A percentile compares a stretch with the other conserved stretches of the same genome.
These are phyloP conservation scores for Oscheius sp. DNA, from an alignment of 2,888 invertebrate species.

Conservation along the genomic window DNA sequence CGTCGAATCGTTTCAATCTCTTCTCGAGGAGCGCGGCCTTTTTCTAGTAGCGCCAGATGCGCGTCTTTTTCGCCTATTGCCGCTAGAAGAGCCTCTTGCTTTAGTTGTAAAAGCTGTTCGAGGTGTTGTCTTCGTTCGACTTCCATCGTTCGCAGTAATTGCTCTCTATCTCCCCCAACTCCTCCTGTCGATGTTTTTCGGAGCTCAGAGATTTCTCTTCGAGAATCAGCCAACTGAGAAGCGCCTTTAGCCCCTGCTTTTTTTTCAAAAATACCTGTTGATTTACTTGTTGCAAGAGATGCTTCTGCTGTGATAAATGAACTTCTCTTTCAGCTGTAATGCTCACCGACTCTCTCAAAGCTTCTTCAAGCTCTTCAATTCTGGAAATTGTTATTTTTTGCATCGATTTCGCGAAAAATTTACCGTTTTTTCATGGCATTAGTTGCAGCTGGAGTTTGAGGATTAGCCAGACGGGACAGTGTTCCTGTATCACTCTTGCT, in stretches of 20 bases:
- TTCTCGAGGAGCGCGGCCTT: constrained; percentile 47
- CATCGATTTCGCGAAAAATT: not conserved
- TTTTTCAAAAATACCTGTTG: no score
- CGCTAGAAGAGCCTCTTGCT: constrained; percentile 84
- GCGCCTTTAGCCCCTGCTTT: no score
- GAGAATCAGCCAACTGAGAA: constrained; percentile 23
- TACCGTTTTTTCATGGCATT: constrained; percentile 27
- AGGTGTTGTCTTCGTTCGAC: constrained; percentile 79
- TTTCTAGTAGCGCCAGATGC: constrained; percentile 83
- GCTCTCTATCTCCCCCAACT: constrained; percentile 75
- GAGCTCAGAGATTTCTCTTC: constrained; percentile 24
- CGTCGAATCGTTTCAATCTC: constrained; percentile 56
- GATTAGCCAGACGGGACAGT: constrained; percentile 1
- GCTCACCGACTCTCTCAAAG: constrained; percentile 81
- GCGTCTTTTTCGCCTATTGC: constrained; percentile 88
- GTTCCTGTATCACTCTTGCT: constrained; percentile 4
- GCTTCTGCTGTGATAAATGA: constrained; percentile 73
- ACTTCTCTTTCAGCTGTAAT: constrained; percentile 75
- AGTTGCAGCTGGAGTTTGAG: not conserved
- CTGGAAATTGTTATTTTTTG: constrained; percentile 63
- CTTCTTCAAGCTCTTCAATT: constrained; percentile 84
- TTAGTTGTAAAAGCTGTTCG: constrained; percentile 82
- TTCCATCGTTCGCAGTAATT: constrained; percentile 76
- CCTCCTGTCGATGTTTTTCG: constrained; percentile 62
- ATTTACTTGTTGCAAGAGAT: constrained; percentile 69